A percentile compares a stretch with the other conserved stretches of the same genome.
Evolutionary conservation across 2,797 vertebrate species (phyloP).

Genomic region (Sebastes hubbsi): DNA sequence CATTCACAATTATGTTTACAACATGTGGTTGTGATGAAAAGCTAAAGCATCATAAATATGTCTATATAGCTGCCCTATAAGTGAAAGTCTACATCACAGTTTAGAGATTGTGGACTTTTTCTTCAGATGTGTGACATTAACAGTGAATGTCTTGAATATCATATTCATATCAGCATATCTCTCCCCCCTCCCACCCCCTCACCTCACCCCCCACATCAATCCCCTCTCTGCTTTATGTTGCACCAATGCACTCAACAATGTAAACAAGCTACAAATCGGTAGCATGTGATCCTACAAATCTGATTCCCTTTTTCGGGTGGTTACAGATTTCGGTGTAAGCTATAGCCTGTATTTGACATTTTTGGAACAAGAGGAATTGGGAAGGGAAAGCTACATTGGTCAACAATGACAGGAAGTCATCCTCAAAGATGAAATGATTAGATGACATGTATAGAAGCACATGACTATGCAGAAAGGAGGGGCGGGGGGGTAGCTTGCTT

Average conservation of each 20-base stretch:
- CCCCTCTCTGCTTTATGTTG: too few species aligned
- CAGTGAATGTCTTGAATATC: neutral
- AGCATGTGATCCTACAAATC: neutral
- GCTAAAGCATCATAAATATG: neutral
- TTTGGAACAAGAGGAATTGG: neutral
- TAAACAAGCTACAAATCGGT: too few species aligned
- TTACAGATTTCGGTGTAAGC: too few species aligned
- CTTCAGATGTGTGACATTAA: neutral
- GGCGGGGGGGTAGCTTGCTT: neutral
- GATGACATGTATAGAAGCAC: neutral
- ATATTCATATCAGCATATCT: neutral
- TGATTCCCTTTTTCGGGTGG: neutral
- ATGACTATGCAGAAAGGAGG: neutral
- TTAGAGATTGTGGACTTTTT: neutral
- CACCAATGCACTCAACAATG: too few species aligned
- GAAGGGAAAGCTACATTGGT: neutral
- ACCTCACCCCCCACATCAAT: too few species aligned
- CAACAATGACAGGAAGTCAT: constrained; percentile 56
- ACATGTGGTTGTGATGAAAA: neutral
- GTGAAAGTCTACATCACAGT: neutral
- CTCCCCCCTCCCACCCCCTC: too few species aligned
- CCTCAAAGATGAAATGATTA: neutral
- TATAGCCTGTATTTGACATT: neutral
- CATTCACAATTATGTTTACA: neutral
- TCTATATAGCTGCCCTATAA: neutral